A percentile compares a stretch with the other conserved stretches of the same genome.
These are phyloP conservation scores for Astreopora myriophthalma DNA, from an alignment of 64 coral and sea anemone genomes.

Conservation along the genomic window DNA sequence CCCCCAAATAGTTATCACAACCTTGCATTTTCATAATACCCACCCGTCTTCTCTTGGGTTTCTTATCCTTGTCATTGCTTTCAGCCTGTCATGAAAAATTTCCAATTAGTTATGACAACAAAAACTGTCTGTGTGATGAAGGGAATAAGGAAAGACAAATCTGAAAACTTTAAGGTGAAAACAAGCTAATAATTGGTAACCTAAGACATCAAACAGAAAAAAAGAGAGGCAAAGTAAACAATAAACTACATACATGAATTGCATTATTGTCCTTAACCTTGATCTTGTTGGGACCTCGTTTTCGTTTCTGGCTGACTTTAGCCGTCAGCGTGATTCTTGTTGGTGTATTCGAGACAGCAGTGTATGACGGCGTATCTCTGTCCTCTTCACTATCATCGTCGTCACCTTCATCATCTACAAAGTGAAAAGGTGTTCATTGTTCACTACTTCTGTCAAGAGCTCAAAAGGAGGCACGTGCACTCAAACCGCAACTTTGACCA, in stretches of 20 bases:
- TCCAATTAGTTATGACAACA: background rate
- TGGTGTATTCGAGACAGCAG: constrained; percentile 89
- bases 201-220: background rate
- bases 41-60: constrained; percentile 81
- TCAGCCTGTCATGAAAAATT: constrained; percentile 33
- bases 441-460: too few relatives aligned
- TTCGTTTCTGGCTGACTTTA: constrained; percentile 86
- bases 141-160: too few relatives aligned
- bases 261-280: constrained; percentile 53
- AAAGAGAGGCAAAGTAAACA: background rate
- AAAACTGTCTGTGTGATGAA: too few relatives aligned
- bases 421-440: too few relatives aligned
- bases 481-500: too few relatives aligned
- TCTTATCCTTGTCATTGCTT: constrained; percentile 77
- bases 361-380: constrained; percentile 74
- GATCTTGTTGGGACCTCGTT: constrained; percentile 64
- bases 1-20: too few relatives aligned
- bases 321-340: constrained; percentile 90
- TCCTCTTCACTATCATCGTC: constrained; percentile 90
- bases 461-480: too few relatives aligned
- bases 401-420: constrained; percentile 85
- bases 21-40: background rate
- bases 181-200: background rate
- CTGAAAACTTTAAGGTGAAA: too few relatives aligned
- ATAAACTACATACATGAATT: background rate